Evolutionary conservation across 2,888 invertebrate species (phyloP).

Genomic region (Unio delphinus): DNA sequence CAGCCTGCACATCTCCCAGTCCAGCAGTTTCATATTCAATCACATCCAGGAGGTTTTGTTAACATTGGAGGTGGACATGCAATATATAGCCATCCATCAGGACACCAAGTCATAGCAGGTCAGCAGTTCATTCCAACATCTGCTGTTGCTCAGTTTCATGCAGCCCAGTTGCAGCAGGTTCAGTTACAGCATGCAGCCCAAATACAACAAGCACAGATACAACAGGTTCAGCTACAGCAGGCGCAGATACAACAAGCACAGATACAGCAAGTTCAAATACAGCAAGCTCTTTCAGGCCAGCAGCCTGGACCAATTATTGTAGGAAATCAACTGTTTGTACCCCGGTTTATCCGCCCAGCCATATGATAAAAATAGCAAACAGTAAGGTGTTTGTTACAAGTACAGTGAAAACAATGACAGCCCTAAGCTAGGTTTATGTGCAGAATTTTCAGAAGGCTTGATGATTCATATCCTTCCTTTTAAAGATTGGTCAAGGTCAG

Average conservation of each 20-base stretch:
- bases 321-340: conserved; percentile 52
- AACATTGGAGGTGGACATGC: not conserved
- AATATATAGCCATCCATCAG: conserved; percentile 4
- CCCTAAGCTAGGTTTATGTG: too few species aligned
- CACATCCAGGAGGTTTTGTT: conserved; percentile 5
- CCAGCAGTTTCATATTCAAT: not conserved
- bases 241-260: conserved; percentile 11
- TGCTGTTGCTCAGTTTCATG: conserved; percentile 14
- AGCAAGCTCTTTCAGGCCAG: conserved; percentile 15
- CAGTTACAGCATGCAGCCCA: conserved; percentile 34
- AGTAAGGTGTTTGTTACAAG: too few species aligned
- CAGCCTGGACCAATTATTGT: conserved; percentile 51
- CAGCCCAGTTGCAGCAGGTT: conserved; percentile 25
- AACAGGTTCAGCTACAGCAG: conserved; percentile 24
- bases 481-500: too few species aligned
- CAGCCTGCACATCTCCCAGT: conserved; percentile 38
- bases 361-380: conserved; percentile 17
- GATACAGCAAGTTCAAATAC: conserved; percentile 28
- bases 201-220: conserved; percentile 23
- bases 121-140: conserved; percentile 27
- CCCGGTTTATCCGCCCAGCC: conserved; percentile 49
- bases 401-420: too few species aligned
- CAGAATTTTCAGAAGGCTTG: too few species aligned
- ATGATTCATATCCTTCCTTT: too few species aligned
- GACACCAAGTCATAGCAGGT: conserved; percentile 16